Evolutionary conservation across 2,797 vertebrate species (phyloP).

Genomic region (Eospalax fontanierii): DNA sequence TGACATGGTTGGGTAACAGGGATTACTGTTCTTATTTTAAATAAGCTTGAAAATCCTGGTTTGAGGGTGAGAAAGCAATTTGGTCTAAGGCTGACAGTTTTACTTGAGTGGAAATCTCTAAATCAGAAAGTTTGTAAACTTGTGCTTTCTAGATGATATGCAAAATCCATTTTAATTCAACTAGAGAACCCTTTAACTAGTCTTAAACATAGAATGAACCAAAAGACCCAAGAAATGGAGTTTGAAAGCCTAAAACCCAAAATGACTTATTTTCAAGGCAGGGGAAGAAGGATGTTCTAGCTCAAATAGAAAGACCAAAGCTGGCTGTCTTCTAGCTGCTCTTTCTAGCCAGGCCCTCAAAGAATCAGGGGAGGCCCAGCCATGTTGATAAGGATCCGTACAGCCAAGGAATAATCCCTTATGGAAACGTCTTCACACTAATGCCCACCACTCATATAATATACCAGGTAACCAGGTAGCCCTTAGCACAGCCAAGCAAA

Average conservation of each 20-base stretch:
- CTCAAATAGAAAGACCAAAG: background rate
- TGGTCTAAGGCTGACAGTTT: background rate
- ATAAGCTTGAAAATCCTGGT: conserved; percentile 68
- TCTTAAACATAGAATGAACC: background rate
- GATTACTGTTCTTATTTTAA: conserved; percentile 80
- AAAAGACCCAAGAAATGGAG: background rate
- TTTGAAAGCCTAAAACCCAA: background rate
- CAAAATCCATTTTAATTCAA: background rate
- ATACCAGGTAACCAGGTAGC: background rate
- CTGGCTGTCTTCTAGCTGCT: background rate
- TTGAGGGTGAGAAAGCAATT: conserved; percentile 32
- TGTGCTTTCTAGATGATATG: background rate
- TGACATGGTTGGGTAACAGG: conserved; percentile 71
- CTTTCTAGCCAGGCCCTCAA: background rate
- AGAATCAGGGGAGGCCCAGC: background rate
- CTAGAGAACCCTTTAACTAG: background rate
- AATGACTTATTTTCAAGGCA: background rate
- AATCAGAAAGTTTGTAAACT: background rate
- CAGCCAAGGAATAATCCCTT: background rate
- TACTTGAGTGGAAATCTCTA: conserved; percentile 40
- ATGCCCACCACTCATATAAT: background rate
- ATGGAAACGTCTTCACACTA: background rate
- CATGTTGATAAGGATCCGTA: background rate
- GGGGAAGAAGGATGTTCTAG: too few species aligned
- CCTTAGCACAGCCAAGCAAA: background rate